phyloP scores from a whole-genome alignment of 2,888 invertebrate species.

The Chorisops tibialis region DNA sequence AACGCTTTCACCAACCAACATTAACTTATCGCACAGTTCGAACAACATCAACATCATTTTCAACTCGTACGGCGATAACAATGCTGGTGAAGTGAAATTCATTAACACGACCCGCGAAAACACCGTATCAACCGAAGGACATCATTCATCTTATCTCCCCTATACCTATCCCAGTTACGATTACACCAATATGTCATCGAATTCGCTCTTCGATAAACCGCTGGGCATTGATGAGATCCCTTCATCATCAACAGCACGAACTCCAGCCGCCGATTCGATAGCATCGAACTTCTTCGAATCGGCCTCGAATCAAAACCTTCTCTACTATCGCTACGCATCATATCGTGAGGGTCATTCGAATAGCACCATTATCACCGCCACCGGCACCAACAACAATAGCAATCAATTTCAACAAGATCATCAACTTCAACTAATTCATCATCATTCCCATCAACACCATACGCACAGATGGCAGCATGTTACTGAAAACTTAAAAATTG shows the following conservation, averaged over 20 bases:
- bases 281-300: slow-evolving; percentile 36
- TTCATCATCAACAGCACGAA: slow-evolving; percentile 35
- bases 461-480: slow-evolving; percentile 40
- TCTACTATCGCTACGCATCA: slow-evolving; percentile 34
- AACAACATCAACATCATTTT: slow-evolving; percentile 52
- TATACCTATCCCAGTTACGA: slow-evolving; percentile 49
- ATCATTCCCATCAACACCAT: slow-evolving; percentile 33
- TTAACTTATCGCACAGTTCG: slow-evolving; percentile 49
- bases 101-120: slow-evolving; percentile 45
- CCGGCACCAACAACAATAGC: slow-evolving; percentile 39
- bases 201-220: slow-evolving; percentile 48
- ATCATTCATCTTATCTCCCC: slow-evolving; percentile 43
- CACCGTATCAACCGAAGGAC: slow-evolving; percentile 42
- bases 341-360: slow-evolving; percentile 39
- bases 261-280: slow-evolving; percentile 27
- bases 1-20: slow-evolving; percentile 43
- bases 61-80: slow-evolving; percentile 43
- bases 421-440: slow-evolving; percentile 14
- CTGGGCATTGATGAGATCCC: slow-evolving; percentile 48
- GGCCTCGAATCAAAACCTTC: slow-evolving; percentile 43
- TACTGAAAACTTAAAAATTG: slow-evolving; percentile 48
- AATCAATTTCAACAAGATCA: slow-evolving; percentile 10
- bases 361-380: slow-evolving; percentile 32
- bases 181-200: slow-evolving; percentile 51
- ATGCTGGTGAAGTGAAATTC: slow-evolving; percentile 48